Conservation (phyloP, 1,140 invertebrate species). For the Stegodyphus mimosarum region DNA sequence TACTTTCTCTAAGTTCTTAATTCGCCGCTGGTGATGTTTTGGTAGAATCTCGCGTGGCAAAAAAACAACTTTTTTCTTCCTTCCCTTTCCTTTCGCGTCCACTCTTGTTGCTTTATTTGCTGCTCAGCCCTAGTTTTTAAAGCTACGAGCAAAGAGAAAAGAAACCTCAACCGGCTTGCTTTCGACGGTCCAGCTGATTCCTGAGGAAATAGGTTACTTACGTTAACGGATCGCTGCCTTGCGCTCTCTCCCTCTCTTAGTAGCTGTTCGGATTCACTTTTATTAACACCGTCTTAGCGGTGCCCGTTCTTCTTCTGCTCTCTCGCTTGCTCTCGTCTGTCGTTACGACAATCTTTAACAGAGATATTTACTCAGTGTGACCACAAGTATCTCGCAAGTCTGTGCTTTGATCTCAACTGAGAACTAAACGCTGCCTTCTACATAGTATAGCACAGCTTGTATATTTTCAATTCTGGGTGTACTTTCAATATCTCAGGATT, state of each 20-base stretch:
- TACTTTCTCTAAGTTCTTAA: slow-evolving; percentile 5
- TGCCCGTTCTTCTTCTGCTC: slow-evolving; percentile 36
- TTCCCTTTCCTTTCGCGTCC: slow-evolving; percentile 6
- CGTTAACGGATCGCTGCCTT: slow-evolving; percentile 46
- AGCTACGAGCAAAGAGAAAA: slow-evolving; percentile 32
- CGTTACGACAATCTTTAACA: too few species aligned
- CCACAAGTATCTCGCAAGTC: too few species aligned
- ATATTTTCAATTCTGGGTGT: too few species aligned
- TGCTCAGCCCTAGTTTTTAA: slow-evolving; percentile 46
- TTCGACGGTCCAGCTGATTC: slow-evolving; percentile 56
- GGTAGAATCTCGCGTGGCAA: slow-evolving; percentile 1
- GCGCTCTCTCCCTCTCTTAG: slow-evolving; percentile 42
- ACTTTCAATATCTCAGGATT: slow-evolving; percentile 16
- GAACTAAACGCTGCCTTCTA: too few species aligned
- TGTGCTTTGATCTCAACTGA: too few species aligned
- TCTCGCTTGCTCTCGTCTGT: neutral
- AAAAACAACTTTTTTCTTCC: slow-evolving; percentile 14
- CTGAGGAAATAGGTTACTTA: slow-evolving; percentile 55
- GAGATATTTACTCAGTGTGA: too few species aligned
- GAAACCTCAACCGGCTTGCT: slow-evolving; percentile 37
- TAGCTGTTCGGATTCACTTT: slow-evolving; percentile 54
- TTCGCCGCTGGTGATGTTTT: slow-evolving; percentile 28
- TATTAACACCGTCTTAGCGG: slow-evolving; percentile 23
- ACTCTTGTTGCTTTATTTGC: slow-evolving; percentile 34
- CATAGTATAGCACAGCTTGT: too few species aligned